A percentile compares a stretch with the other conserved stretches of the same genome.
These are phyloP conservation scores for Tupaia chinensis DNA, from an alignment of 2,113 vertebrate species.

Conservation along the genomic window DNA sequence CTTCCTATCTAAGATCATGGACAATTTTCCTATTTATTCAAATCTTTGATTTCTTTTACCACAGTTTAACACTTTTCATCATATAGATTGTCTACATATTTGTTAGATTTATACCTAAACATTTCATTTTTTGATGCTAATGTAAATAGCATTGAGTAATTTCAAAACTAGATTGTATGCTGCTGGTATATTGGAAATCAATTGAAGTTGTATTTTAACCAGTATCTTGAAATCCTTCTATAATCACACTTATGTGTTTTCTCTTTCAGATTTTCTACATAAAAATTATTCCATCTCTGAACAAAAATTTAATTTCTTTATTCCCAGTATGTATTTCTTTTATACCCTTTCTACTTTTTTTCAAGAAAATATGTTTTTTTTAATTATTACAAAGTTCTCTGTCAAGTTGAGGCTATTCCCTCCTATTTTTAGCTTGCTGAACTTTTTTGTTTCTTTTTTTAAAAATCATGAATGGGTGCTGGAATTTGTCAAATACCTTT, in stretches of 20 bases:
- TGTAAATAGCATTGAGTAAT: constrained; percentile 9
- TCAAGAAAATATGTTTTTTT: background rate
- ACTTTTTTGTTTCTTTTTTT: background rate
- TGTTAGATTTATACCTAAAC: background rate
- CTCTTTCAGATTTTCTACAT: background rate
- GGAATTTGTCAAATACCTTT: background rate
- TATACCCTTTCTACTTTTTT: background rate
- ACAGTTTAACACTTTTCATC: background rate
- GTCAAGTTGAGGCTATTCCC: background rate
- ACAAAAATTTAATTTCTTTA: constrained; percentile 18
- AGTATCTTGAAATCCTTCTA: background rate
- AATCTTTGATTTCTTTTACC: background rate
- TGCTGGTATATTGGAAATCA: background rate
- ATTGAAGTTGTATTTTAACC: background rate
- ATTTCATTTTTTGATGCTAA: constrained; percentile 23
- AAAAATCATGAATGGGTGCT: background rate
- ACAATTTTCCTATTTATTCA: constrained; percentile 6
- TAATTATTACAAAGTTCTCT: no score
- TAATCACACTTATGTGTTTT: background rate
- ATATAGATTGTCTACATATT: background rate
- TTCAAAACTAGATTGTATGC: background rate
- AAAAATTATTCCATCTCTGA: background rate
- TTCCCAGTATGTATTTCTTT: background rate
- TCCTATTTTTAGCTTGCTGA: background rate
- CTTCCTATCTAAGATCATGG: background rate